Base-by-base conservation (phyloP, 2,113 vertebrate genomes). In the Actenoides lindsayi region DNA sequence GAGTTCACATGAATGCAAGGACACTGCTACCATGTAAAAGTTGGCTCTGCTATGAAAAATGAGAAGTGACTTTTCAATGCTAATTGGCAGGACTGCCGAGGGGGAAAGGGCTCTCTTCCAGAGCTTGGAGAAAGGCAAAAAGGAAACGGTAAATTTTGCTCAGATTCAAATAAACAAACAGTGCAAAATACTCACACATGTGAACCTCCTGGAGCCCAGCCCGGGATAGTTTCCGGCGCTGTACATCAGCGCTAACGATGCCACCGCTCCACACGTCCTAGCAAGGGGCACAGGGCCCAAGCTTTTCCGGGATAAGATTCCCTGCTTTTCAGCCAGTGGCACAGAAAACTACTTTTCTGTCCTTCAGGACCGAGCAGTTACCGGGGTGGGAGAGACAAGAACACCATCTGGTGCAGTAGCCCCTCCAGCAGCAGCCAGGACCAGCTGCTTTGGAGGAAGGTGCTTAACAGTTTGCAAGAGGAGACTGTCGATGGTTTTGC, bases 171-270 rank as follows among this genome's bases (percentile, higher is more conserved):
- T 31, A 41, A 60, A 21, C 8, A 50, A 71, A 44, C 37, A 39
- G 59, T 42, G 48, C 31, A 51, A 83, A 78, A 7, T 3, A 6
- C 42, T 59, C 69, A 27, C 25, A 10, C 16, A 5, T 4, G 4
- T 42, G 62, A 28, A 12, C 41, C 62, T 44, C 48, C 2, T 1
- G 2, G 48, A 50, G 48, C 25, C 46, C 35, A 24, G 14, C 5
- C 31, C 16, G 2, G 0, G 10, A 25, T 4, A 17, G 62, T 59
- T 84, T 70, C 44, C 24, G 16, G 14, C 7, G 1, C n/a, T 16
- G 17, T 25, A 3, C 35, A 15, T 54, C 35, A 44, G 28, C 7
- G 20, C 19, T 51, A 79, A 9, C 0, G 1, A 28, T 44, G 51
- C 15, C 54, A 3, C 37, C 39, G 67, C 62, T 68, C 48, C 21